A percentile compares a stretch with the other conserved stretches of the same genome.
Evolutionary conservation across 2,888 invertebrate species (phyloP).

Genomic region (Lycaena phlaeas): DNA sequence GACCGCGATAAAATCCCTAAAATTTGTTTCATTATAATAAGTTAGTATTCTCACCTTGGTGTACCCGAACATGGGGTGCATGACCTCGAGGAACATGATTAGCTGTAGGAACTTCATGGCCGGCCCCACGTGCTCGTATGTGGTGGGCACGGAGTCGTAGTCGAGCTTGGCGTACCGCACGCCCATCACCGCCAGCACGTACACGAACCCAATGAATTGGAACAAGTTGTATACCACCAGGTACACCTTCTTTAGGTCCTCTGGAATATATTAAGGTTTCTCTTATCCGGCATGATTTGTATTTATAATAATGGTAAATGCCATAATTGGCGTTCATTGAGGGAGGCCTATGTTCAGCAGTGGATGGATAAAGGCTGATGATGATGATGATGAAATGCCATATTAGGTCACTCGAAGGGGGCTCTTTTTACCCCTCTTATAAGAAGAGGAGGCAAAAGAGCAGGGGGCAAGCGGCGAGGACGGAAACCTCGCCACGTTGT

Average conservation of each 20-base stretch:
- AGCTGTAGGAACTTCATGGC: slow-evolving; percentile 87
- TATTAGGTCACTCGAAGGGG: too few species aligned
- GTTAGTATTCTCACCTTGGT: slow-evolving; percentile 80
- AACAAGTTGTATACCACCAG: slow-evolving; percentile 90
- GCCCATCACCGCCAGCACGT: slow-evolving; percentile 80
- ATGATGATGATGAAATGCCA: too few species aligned
- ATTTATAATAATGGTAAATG: too few species aligned
- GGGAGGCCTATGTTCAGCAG: too few species aligned
- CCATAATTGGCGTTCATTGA: too few species aligned
- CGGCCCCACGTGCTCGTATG: slow-evolving; percentile 82
- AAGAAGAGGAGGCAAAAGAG: too few species aligned
- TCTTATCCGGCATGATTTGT: not conserved
- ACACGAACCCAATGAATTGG: slow-evolving; percentile 89
- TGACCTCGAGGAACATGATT: slow-evolving; percentile 87
- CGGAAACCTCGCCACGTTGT: too few species aligned
- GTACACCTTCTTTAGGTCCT: slow-evolving; percentile 87
- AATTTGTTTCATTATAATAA: too few species aligned
- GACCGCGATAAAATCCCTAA: too few species aligned
- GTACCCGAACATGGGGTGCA: slow-evolving; percentile 92
- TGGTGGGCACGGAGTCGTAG: slow-evolving; percentile 76
- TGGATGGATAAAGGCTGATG: too few species aligned
- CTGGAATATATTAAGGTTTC: slow-evolving; percentile 45
- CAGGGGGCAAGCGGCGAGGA: too few species aligned
- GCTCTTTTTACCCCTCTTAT: too few species aligned
- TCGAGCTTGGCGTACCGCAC: slow-evolving; percentile 85